phyloP scores from a whole-genome alignment of 1,140 invertebrate species.

The Hyles vespertilio region DNA sequence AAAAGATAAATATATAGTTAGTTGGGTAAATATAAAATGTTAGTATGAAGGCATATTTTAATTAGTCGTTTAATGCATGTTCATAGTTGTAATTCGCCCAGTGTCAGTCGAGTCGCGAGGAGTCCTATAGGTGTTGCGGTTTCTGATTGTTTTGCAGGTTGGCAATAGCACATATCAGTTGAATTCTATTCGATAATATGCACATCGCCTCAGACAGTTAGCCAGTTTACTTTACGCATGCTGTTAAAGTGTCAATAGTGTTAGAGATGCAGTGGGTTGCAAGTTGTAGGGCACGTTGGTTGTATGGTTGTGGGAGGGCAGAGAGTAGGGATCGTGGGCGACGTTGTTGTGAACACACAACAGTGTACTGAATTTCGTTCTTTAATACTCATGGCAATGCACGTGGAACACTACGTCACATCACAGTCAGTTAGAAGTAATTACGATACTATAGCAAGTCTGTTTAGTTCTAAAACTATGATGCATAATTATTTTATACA shows the following conservation, averaged over 20 bases:
- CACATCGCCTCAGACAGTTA: slow-evolving; percentile 4
- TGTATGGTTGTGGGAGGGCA: background rate
- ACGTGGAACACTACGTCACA: slow-evolving; percentile 43
- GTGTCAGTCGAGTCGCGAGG: slow-evolving; percentile 37
- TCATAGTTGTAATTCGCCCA: slow-evolving; percentile 60
- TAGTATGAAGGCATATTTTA: slow-evolving; percentile 68
- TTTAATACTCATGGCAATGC: slow-evolving; percentile 38
- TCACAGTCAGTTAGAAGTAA: slow-evolving; percentile 49
- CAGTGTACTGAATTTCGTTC: slow-evolving; percentile 21
- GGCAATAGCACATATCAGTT: slow-evolving; percentile 48
- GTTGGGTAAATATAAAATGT: slow-evolving; percentile 63
- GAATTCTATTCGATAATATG: slow-evolving; percentile 6
- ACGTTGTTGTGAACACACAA: too few relatives aligned
- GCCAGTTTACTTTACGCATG: too few relatives aligned
- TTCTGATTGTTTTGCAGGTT: slow-evolving; percentile 43
- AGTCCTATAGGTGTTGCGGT: slow-evolving; percentile 37
- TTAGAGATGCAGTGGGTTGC: too few relatives aligned
- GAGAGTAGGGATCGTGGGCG: background rate
- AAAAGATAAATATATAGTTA: slow-evolving; percentile 67
- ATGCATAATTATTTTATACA: slow-evolving; percentile 69
- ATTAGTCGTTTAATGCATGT: slow-evolving; percentile 70
- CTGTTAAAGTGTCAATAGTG: too few relatives aligned
- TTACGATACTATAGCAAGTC: slow-evolving; percentile 39
- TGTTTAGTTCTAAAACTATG: slow-evolving; percentile 54
- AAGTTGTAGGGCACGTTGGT: slow-evolving; percentile 5